Evolutionary conservation across 2,888 invertebrate genomes (phyloP).

Genomic region (Clunio marinus): DNA sequence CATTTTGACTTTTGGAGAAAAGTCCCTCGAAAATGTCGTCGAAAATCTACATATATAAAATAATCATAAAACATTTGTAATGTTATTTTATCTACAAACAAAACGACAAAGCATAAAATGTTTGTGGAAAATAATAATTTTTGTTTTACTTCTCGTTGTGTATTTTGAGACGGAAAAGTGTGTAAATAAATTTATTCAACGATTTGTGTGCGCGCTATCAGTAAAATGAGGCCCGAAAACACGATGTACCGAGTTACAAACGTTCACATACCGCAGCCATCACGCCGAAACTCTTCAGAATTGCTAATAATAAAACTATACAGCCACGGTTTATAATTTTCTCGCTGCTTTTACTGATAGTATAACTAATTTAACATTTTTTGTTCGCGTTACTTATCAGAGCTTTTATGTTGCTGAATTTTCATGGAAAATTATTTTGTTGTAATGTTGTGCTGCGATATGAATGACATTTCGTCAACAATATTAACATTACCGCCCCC

Average conservation of each 20-base stretch:
- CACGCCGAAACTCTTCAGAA: background rate
- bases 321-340: slow-evolving; percentile 27
- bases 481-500: no score
- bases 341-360: slow-evolving; percentile 24
- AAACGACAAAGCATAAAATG: slow-evolving; percentile 21
- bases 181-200: slow-evolving; percentile 32
- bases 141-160: no score
- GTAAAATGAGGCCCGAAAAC: slow-evolving; percentile 29
- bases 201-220: slow-evolving; percentile 33
- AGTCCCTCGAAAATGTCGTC: no score
- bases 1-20: no score
- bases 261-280: background rate
- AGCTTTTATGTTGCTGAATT: background rate
- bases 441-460: background rate
- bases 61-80: slow-evolving; percentile 38
- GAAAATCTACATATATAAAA: slow-evolving; percentile 23
- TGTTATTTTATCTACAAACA: slow-evolving; percentile 21
- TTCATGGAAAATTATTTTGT: background rate
- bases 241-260: slow-evolving; percentile 30
- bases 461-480: background rate
- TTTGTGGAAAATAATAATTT: background rate
- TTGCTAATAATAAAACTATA: slow-evolving; percentile 37
- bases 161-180: background rate
- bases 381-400: slow-evolving; percentile 9
- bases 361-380: slow-evolving; percentile 28